Evolutionary conservation across 2,113 vertebrate genomes (phyloP).

Genomic region (Platichthys flesus): DNA sequence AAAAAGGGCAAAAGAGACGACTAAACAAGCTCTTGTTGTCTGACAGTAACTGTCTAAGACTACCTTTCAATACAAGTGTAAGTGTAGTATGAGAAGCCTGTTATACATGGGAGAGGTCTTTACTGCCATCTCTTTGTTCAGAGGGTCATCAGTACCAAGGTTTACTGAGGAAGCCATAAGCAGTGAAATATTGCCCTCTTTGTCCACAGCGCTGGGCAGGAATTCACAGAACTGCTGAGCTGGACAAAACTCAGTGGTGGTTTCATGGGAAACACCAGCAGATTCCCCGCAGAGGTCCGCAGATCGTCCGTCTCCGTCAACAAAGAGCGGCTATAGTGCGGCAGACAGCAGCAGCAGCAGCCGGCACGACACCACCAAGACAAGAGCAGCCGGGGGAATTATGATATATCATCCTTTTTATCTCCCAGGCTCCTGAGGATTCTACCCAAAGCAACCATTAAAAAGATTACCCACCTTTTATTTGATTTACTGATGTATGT

Average conservation of each 20-base stretch:
- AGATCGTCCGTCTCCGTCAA: constrained; percentile 42
- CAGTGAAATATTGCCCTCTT: constrained; percentile 36
- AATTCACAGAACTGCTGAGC: constrained; percentile 59
- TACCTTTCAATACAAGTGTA: not conserved
- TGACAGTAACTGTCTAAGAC: constrained; percentile 4
- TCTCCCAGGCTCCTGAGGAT: constrained; percentile 4
- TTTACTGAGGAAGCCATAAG: constrained; percentile 9
- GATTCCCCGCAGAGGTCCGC: constrained; percentile 37
- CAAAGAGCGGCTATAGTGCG: constrained; percentile 42
- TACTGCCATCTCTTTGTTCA: constrained; percentile 5
- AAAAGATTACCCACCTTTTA: constrained; percentile 10
- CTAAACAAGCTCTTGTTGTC: not conserved
- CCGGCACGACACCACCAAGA: constrained; percentile 14
- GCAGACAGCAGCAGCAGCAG: constrained; percentile 35
- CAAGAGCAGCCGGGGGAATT: constrained; percentile 17
- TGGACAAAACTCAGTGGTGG: constrained; percentile 36
- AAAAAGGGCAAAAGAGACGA: not conserved
- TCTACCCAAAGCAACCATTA: constrained; percentile 45
- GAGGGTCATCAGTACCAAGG: constrained; percentile 16
- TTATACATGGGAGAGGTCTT: constrained; percentile 3
- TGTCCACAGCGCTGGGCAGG: constrained; percentile 34
- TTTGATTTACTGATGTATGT: not conserved
- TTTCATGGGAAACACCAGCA: constrained; percentile 46
- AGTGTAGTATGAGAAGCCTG: no score
- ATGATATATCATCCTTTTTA: constrained; percentile 27